Evolutionary conservation across 2,113 vertebrate genomes (phyloP), one percentile per base, ranked within the genome.

Genomic region (Ptilonorhynchus violaceus): DNA sequence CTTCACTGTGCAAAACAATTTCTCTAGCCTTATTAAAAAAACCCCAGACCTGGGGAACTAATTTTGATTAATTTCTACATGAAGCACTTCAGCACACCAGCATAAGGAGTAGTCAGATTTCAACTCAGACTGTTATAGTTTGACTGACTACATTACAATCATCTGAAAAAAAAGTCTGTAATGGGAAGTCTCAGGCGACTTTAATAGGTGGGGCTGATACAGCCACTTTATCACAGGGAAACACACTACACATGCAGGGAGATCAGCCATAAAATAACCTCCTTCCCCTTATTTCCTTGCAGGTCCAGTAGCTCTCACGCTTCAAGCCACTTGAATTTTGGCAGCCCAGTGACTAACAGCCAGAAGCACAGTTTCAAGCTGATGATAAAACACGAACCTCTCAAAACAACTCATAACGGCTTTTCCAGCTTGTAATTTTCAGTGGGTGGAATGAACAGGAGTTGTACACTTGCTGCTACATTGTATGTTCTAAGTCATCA

Each of bases 261-360:
- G 81, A 83, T 73, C 75, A 92, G 68, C 69, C 66, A 20, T 92
- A 76, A 94, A 97, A 89, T 84, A 97, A 94, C 76, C 88, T 89
- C 47, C 17, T 69, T 81, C 86, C 79, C n/a, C 23, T 73, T 94
- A 84, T 70, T 93, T 52, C 85, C 96, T 77, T 86, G 44, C 53
- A 91, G 89, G 92, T 76, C 91, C 80, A 78, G 91, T 86, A 92
- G 37, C 95, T 97, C 77, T 83, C 83, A 58, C 85, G 79, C 87
- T 89, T 79, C 68, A 89, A 91, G 72, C 80, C 63, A 88, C 94
- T 75, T 93, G 94, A 96, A 97, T 93, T 94, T 96, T 98, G 96
- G 95, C 95, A 94, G 96, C 74, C 89, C 81, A 39, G 79, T 64
- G 70, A 85, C 70, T 91, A 94, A 91, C 72, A 97, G 86, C 68